Conservation (phyloP, 2,888 invertebrate genomes). For the Pegoplata infirma region DNA sequence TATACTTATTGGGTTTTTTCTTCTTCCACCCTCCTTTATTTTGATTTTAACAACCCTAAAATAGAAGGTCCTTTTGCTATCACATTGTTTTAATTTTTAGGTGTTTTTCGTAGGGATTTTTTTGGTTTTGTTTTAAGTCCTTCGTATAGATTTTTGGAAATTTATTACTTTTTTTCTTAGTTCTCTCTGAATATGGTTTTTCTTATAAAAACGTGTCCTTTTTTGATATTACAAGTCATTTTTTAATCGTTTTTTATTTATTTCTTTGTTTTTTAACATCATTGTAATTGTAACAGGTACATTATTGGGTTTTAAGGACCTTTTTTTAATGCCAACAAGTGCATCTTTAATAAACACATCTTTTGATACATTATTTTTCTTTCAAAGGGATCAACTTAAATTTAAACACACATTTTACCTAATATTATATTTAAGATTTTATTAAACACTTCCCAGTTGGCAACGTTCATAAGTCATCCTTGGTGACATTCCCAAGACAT, state of each 20-base stretch:
- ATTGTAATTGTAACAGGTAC: not conserved
- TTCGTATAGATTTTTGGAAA: not conserved
- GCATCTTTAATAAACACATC: not conserved
- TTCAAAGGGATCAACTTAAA: too few species aligned
- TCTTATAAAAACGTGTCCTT: not conserved
- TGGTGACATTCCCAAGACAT: too few species aligned
- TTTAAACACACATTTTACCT: too few species aligned
- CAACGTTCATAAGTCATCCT: too few species aligned
- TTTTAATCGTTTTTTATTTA: not conserved
- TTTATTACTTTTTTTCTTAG: not conserved
- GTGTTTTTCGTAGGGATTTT: not conserved
- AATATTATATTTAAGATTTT: too few species aligned
- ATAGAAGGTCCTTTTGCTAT: not conserved
- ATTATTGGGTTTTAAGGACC: not conserved
- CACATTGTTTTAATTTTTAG: not conserved
- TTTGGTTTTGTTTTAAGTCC: not conserved
- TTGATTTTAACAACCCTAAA: not conserved
- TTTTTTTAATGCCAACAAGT: not conserved
- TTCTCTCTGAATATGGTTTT: not conserved
- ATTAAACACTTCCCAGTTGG: too few species aligned
- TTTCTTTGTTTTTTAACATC: not conserved
- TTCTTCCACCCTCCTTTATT: not conserved
- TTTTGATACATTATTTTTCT: too few species aligned
- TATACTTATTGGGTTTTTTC: constrained; percentile 9
- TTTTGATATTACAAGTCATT: not conserved